phyloP scores from a whole-genome alignment of 2,797 vertebrate genomes.

The Falco novaeseelandiae region DNA sequence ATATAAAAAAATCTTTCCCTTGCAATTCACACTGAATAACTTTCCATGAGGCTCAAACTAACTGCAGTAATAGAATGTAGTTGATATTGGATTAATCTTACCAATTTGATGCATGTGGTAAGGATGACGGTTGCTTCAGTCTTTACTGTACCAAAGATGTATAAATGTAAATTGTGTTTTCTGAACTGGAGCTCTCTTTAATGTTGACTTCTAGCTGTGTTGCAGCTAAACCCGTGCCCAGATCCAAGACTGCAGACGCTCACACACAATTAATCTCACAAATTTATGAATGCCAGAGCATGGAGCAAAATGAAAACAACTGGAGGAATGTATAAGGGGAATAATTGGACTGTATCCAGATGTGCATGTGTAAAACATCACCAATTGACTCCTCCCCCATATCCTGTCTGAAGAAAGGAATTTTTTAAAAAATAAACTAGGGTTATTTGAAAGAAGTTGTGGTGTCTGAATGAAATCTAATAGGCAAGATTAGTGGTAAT shows the following conservation, averaged over 20 bases:
- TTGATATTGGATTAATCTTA: constrained; percentile 24
- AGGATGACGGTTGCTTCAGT: constrained; percentile 54
- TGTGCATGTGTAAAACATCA: constrained; percentile 82
- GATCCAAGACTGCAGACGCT: constrained; percentile 72
- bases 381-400: constrained; percentile 73
- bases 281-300: constrained; percentile 82
- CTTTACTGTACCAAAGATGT: constrained; percentile 51
- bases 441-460: constrained; percentile 75
- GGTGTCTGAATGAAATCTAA: constrained; percentile 73
- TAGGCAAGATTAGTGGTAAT: constrained; percentile 59
- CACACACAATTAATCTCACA: constrained; percentile 80
- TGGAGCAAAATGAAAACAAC: constrained; percentile 82
- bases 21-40: background rate
- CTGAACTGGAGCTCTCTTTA: constrained; percentile 60
- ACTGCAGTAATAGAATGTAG: background rate
- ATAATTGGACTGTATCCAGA: constrained; percentile 78
- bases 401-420: constrained; percentile 78
- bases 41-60: background rate
- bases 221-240: constrained; percentile 65
- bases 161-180: constrained; percentile 57
- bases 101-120: constrained; percentile 53
- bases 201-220: constrained; percentile 67
- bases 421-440: constrained; percentile 75
- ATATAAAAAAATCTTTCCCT: background rate
- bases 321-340: constrained; percentile 80